Evolutionary conservation across 2,113 vertebrate genomes (phyloP).

Genomic region (Vicugna pacos): DNA sequence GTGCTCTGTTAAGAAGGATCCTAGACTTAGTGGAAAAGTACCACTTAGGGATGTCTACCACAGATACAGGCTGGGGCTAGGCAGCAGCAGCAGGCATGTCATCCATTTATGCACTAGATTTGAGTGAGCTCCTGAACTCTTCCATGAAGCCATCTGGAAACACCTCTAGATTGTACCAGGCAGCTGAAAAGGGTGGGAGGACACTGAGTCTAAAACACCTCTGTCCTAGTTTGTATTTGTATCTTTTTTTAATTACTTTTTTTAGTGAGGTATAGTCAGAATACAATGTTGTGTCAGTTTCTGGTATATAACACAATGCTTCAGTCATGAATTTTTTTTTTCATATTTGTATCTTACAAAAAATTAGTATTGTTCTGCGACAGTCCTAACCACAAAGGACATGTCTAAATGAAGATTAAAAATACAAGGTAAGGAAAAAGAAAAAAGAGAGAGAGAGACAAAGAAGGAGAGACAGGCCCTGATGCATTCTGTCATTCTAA

Average conservation of each 20-base stretch:
- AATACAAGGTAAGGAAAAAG: not conserved
- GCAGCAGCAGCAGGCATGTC: not conserved
- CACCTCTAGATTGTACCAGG: not conserved
- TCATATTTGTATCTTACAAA: no score
- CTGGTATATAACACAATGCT: no score
- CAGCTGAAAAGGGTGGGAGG: not conserved
- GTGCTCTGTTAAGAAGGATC: not conserved
- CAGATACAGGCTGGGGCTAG: not conserved
- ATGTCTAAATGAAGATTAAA: not conserved
- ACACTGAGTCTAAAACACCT: not conserved
- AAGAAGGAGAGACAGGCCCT: no score
- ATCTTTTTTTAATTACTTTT: not conserved
- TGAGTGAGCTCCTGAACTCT: not conserved
- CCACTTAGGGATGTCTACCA: not conserved
- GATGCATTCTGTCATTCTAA: not conserved
- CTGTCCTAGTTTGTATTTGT: not conserved
- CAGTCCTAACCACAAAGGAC: not conserved
- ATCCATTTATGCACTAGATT: not conserved
- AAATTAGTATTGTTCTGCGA: not conserved
- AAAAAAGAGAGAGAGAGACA: not conserved
- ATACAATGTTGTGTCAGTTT: no score
- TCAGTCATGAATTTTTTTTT: no score
- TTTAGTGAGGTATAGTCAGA: no score
- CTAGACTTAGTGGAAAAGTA: not conserved
- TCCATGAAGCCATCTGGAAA: not conserved